Percentiles rank a stretch among this genome's conserved stretches.
Conservation (phyloP, 2,888 invertebrate genomes). For the Ichneumon xanthorius region DNA sequence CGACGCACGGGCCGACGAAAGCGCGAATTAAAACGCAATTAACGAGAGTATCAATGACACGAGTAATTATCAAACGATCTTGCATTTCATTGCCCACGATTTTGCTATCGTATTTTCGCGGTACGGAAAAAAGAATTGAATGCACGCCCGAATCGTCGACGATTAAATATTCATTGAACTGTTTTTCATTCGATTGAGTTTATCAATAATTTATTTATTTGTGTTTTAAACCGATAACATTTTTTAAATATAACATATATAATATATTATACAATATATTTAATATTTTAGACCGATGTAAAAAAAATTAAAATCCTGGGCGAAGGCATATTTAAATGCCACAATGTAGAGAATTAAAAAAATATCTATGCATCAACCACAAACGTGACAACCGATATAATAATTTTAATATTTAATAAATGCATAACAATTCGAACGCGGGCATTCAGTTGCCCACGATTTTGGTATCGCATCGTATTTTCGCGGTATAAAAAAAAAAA, state of each 20-base stretch:
- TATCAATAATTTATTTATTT: too few species aligned
- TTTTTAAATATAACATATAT: too few species aligned
- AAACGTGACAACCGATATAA: background rate
- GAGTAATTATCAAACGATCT: background rate
- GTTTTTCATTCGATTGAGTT: background rate
- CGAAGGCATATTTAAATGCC: too few species aligned
- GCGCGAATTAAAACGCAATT: conserved; percentile 10
- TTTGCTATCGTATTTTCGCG: background rate
- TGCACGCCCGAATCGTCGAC: background rate
- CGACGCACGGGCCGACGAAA: background rate
- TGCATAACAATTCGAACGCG: background rate
- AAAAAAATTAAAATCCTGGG: too few species aligned
- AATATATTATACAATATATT: too few species aligned
- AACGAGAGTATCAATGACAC: conserved; percentile 8
- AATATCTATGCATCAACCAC: too few species aligned
- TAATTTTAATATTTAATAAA: background rate
- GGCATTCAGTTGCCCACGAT: background rate
- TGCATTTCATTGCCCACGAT: background rate
- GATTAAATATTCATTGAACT: background rate
- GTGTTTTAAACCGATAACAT: too few species aligned
- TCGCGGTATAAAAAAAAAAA: background rate
- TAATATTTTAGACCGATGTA: too few species aligned
- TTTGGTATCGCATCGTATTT: background rate
- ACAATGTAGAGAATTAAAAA: too few species aligned
- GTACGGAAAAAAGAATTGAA: background rate